phyloP scores from a whole-genome alignment of 2,888 invertebrate species.

The Microctonus aethiopoides region DNA sequence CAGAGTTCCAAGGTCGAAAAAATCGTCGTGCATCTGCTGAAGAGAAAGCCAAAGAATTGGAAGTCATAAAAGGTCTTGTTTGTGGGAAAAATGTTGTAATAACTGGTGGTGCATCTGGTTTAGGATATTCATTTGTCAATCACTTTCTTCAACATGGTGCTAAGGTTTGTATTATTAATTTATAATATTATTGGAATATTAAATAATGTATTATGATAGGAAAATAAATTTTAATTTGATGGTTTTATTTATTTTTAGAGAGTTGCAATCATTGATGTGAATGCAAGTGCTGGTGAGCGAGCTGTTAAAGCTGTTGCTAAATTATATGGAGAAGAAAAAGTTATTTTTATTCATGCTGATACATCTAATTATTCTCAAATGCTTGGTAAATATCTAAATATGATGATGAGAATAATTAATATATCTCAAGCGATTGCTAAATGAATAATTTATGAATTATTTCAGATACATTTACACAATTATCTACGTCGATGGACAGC shows the following conservation, averaged over 20 bases:
- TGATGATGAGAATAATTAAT: conserved; percentile 16
- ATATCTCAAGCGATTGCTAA: neutral
- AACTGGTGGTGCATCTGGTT: conserved; percentile 60
- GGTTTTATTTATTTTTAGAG: conserved; percentile 45
- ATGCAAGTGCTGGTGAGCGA: conserved; percentile 45
- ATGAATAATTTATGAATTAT: neutral
- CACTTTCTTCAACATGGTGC: conserved; percentile 58
- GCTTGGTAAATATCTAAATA: conserved; percentile 46
- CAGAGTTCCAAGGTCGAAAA: conserved; percentile 28
- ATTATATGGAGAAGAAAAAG: conserved; percentile 51
- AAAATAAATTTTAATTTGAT: neutral
- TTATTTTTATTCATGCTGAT: conserved; percentile 54
- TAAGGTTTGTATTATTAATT: conserved; percentile 51
- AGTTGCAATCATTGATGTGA: conserved; percentile 56
- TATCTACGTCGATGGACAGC: conserved; percentile 75
- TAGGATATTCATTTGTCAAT: conserved; percentile 58
- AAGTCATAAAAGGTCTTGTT: conserved; percentile 55
- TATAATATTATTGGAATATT: too few species aligned
- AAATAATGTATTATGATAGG: neutral
- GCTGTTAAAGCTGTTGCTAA: conserved; percentile 52
- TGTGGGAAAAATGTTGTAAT: conserved; percentile 59
- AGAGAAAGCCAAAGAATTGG: conserved; percentile 57
- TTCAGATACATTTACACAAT: conserved; percentile 77
- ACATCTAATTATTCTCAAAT: conserved; percentile 52
- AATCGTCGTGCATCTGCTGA: conserved; percentile 53